Evolutionary conservation across 2,113 vertebrate species (phyloP), one percentile per base, ranked within the genome.

Genomic region (Solea senegalensis): DNA sequence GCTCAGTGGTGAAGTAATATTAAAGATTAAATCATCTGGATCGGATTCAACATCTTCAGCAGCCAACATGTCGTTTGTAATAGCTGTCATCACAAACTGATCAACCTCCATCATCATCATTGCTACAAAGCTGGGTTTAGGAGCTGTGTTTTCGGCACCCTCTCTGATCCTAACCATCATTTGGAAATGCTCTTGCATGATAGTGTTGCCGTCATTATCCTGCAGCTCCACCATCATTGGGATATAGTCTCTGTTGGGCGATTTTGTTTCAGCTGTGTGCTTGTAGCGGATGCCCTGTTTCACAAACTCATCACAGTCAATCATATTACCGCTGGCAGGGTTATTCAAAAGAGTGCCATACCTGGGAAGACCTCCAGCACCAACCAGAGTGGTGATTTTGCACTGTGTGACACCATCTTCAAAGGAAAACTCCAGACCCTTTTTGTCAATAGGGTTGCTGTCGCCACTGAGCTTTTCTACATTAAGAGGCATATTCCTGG

Each of bases 21-120:
- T 99, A 85, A 98, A 98, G 60, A 98, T 90, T 79, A 99, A 83
- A 64, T 97, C 80, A 48, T 96, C 95, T 0, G 94, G 82, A 1
- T 94, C 54, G 0, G 96, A 94, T 84, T 99, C 97, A 0, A 95
- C 87, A 76, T 99, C 97, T 88, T 98, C 97, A 0, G 96, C 97
- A 0, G 96, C 95, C 49, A 99, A 89, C 97, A 98, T 97, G 85
- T 99, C 97, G 0, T 92, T 95, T 0, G 97, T 98, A 55, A 99
- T 94, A 9, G 97, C 97, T 0, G 97, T 98, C 92, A 98, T 96
- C 12, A 98, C 97, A 81, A 99, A 99, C 89, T 99, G 97, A 87
- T 96, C 95, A 67, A 99, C 95, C 85, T 99, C 97, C 97, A 98
- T 96, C 97, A 98, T 98, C 78, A 99, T 96, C 96, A 98, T 97